Evolutionary conservation across 2,888 invertebrate species (phyloP).

Genomic region (Bursaphelenchus okinawaensis): DNA sequence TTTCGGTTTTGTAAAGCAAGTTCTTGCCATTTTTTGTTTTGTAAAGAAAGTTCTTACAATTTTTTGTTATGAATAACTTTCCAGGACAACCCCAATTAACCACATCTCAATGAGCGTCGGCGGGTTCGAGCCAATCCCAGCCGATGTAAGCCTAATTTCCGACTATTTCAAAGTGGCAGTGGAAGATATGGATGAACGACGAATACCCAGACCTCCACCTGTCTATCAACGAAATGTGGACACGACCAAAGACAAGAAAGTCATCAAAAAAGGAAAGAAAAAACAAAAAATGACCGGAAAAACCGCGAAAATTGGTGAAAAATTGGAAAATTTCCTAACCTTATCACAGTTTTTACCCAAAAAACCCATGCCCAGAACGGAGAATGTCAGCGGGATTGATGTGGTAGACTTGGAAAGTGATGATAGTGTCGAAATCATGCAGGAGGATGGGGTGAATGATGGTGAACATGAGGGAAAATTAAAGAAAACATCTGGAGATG

Average conservation of each 20-base stretch:
- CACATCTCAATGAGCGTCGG: not conserved
- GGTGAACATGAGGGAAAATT: no score
- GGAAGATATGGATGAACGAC: not conserved
- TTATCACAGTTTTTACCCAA: not conserved
- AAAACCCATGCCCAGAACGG: not conserved
- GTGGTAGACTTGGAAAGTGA: not conserved
- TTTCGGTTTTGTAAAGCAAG: not conserved
- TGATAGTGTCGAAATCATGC: not conserved
- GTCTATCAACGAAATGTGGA: not conserved
- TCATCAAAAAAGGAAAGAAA: not conserved
- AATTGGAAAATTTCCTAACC: not conserved
- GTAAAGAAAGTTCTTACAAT: no score
- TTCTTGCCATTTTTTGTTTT: no score
- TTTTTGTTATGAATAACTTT: no score
- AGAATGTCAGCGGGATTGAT: not conserved
- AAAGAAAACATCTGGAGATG: no score
- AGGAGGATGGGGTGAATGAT: no score
- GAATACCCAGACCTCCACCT: not conserved
- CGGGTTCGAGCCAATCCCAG: not conserved
- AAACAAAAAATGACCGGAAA: no score
- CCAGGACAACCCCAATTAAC: not conserved
- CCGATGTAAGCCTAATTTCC: not conserved
- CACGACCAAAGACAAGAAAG: not conserved
- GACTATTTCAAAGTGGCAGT: not conserved
- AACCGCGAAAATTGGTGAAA: no score